Percentiles rank a stretch among this genome's conserved stretches.
These are phyloP conservation scores for Diplazon laetatorius DNA, from an alignment of 2,888 invertebrate species.

Conservation along the genomic window DNA sequence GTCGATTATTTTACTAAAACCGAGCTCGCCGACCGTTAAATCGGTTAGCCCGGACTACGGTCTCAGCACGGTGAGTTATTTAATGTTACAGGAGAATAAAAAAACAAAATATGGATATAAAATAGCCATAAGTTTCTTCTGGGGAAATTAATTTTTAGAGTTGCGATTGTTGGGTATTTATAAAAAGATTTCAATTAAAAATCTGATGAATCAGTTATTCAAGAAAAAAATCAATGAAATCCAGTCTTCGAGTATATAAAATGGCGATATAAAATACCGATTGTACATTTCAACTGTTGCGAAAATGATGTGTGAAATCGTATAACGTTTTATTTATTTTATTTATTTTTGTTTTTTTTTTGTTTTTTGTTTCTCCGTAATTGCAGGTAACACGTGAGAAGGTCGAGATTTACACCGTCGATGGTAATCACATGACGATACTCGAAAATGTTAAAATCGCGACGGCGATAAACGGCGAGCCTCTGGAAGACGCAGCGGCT, in stretches of 20 bases:
- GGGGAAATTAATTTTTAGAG: not conserved
- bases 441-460: conserved; percentile 87
- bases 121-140: not conserved
- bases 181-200: too few species aligned
- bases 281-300: too few species aligned
- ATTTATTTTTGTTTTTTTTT: conserved; percentile 6
- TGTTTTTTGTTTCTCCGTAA: not conserved
- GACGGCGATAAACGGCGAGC: conserved; percentile 78
- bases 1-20: conserved; percentile 86
- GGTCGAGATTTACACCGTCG: conserved; percentile 86
- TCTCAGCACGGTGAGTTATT: conserved; percentile 79
- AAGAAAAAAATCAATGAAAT: too few species aligned
- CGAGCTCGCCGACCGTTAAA: conserved; percentile 85
- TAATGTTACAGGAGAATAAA: conserved; percentile 7
- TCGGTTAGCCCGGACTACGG: conserved; percentile 87
- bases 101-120: not conserved
- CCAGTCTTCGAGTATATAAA: too few species aligned
- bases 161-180: too few species aligned
- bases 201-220: too few species aligned
- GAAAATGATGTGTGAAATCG: too few species aligned
- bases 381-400: conserved; percentile 83
- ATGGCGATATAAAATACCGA: too few species aligned
- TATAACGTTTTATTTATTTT: too few species aligned
- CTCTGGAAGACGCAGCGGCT: conserved; percentile 72
- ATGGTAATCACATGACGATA: conserved; percentile 89